Evolutionary conservation across 2,797 vertebrate species (phyloP).

Genomic region (Muscicapa striata): DNA sequence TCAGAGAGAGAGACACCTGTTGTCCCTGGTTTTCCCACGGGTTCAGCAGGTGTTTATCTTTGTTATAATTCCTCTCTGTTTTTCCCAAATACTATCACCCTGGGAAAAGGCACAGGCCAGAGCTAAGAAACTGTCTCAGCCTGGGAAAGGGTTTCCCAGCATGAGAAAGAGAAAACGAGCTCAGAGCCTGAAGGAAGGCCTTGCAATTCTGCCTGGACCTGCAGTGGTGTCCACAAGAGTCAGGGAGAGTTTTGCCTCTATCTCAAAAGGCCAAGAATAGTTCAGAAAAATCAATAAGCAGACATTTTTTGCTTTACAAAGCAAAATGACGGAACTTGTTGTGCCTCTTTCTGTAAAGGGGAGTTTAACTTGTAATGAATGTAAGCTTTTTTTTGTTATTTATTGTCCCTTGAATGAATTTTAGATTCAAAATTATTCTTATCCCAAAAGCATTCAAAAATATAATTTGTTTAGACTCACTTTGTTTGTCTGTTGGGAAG

Average conservation of each 20-base stretch:
- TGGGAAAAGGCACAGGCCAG: too few species aligned
- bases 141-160: too few species aligned
- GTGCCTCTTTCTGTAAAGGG: not conserved
- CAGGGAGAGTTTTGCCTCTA: not conserved
- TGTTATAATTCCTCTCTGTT: too few species aligned
- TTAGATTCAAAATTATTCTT: conserved; percentile 56
- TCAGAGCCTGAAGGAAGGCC: too few species aligned
- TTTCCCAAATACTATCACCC: too few species aligned
- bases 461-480: conserved; percentile 39
- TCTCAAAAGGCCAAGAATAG: not conserved
- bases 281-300: not conserved
- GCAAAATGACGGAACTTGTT: not conserved
- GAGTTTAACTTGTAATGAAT: conserved; percentile 5
- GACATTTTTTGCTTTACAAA: not conserved
- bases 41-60: too few species aligned
- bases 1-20: too few species aligned
- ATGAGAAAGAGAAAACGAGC: too few species aligned
- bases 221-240: too few species aligned
- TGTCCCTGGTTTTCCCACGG: too few species aligned
- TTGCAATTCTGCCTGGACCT: too few species aligned
- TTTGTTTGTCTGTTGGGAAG: conserved; percentile 55
- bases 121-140: too few species aligned
- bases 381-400: not conserved
- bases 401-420: conserved; percentile 37
- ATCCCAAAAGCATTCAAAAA: conserved; percentile 49